Base-by-base conservation (phyloP, 2,113 vertebrate genomes). In the Cavia porcellus region DNA sequence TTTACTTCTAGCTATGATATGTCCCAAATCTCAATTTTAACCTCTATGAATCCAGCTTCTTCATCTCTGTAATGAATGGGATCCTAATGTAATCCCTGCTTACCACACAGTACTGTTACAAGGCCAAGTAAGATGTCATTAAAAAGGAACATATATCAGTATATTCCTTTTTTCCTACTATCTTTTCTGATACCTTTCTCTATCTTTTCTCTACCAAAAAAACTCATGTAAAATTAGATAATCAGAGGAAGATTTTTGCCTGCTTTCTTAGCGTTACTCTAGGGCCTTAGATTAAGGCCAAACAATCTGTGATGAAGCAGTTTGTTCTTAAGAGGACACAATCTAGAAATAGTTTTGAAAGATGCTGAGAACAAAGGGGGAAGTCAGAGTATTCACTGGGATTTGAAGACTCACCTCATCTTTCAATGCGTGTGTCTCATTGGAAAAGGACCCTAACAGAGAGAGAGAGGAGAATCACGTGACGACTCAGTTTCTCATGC, bases 21-120 rank as follows among this genome's bases (percentile, higher is more conserved):
- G 52, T 85, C 24, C 47, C 66, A 97, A 70, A 72, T 81, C 72
- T 96, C 93, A 94, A 35, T 42, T n/a, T 92, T 70, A 88, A 88
- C 86, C 35, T 89, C 88, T 74, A 3, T 28, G 52, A 68, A 25
- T 90, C 88, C 52, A n/a, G 7, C 82, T 30, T 94, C 45, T 87
- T 47, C 25, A 52, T 45, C 74, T 96, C 96, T 90, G 92, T 55
- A 75, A 61, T 81, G 28, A 92, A 79, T 9, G 45, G 28, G 61
- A 86, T 12, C 14, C 42, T 66, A 62, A 52, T 64, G 84, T 35
- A 30, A 32, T 20, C 12, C 47, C 42, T 92, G 4, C 80, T 79
- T 95, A 19, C 50, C 75, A 57, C 15, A 55, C 3, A 66, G n/a
- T 15, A 59, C 38, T 90, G 14, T 79, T 42, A 10, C 25, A 75